Evolutionary conservation across 2,888 invertebrate species (phyloP), one percentile per base, ranked within the genome.

Genomic region (Cantharis nigra): DNA sequence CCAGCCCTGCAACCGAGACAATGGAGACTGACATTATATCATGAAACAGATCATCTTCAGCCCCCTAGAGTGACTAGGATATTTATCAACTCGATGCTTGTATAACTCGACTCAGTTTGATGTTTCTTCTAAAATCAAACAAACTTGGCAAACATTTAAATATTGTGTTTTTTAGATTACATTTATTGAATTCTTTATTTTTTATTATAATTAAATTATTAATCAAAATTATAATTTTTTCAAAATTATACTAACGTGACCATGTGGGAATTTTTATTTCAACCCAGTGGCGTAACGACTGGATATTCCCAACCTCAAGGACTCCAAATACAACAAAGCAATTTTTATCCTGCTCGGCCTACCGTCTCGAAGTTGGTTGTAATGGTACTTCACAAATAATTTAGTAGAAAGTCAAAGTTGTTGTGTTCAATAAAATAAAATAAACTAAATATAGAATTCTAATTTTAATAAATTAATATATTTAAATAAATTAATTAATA

Each of bases 11-110:
- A 26, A 70, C 69, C 74, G 73, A 78, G 73, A 79, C 80, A 78
- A 80, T 78, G 78, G 78, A 71, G 78, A 78, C 73, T 79, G 74
- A 71, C 71, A 78, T 78, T 76, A 74, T 77, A 80, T 79, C 70
- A 67, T 78, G 78, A 72, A 73, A 76, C 78, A 73, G 75, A 76
- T 75, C 75, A 77, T 79, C 72, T 70, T 72, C 72, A 65, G 75
- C 72, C 72, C 77, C 77, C 77, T 72, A 65, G 78, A 78, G 76
- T 78, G 79, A 74, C 69, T 78, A 74, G 63, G 77, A 80, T 80
- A 78, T 80, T 78, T 80, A 79, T 79, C 77, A 77, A 78, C 72
- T 78, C 74, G 33, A 64, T 74, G 71, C 75, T 70, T 71, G 74
- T 71, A 63, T 75, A 69, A 63, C 30, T 78, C 72, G 74, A 75